Evolutionary conservation across 2,888 invertebrate genomes (phyloP).

Genomic region (Octodonta nipae): DNA sequence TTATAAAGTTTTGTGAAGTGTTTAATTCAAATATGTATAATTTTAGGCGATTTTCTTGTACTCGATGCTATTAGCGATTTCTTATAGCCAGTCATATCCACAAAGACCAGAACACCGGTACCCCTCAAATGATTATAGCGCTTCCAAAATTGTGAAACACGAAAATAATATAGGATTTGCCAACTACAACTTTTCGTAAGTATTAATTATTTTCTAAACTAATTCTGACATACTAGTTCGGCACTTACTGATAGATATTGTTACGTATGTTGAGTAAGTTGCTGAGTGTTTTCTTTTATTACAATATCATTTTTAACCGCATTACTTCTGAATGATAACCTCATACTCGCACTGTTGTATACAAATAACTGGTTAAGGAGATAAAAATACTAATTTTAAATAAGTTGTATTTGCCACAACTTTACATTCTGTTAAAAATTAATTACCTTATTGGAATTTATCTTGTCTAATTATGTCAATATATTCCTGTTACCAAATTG

Average conservation of each 20-base stretch:
- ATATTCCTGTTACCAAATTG: too few species aligned
- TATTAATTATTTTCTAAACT: conserved; percentile 3
- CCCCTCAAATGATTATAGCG: conserved; percentile 10
- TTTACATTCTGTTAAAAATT: too few species aligned
- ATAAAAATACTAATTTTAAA: too few species aligned
- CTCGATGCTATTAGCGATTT: conserved; percentile 3
- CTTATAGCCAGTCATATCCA: conserved; percentile 9
- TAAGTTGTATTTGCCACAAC: too few species aligned
- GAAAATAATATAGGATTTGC: conserved; percentile 16
- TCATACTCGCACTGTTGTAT: too few species aligned
- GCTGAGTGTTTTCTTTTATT: background rate
- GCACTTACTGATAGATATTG: background rate
- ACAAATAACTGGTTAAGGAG: too few species aligned
- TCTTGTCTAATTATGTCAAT: too few species aligned
- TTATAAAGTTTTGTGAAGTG: background rate
- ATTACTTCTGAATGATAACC: too few species aligned
- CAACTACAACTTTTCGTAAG: conserved; percentile 18
- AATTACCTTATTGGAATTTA: too few species aligned
- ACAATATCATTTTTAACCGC: too few species aligned
- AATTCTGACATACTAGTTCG: background rate
- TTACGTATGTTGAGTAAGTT: background rate
- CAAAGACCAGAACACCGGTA: conserved; percentile 7
- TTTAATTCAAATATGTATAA: background rate
- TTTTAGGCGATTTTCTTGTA: conserved; percentile 7
- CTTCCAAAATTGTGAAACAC: conserved; percentile 16